These are phyloP conservation scores for Drosophila pseudoobscura DNA, from an alignment of 1,140 invertebrate genomes.

Conservation along the genomic window DNA sequence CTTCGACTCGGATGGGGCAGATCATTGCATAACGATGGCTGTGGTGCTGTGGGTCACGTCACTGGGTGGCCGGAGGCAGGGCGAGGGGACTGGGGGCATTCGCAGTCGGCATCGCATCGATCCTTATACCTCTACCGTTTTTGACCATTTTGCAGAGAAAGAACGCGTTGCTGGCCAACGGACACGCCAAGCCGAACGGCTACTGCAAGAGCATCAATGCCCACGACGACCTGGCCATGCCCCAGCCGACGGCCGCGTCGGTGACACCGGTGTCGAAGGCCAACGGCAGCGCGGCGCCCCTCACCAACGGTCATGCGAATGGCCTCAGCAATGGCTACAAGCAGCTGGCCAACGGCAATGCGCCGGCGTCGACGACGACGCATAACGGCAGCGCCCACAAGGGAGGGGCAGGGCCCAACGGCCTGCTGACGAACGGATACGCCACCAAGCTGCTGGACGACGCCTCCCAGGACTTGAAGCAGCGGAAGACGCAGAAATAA, in stretches of 20 bases:
- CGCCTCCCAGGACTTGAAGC: slow-evolving; percentile 71
- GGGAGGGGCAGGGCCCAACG: slow-evolving; percentile 26
- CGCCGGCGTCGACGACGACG: slow-evolving; percentile 18
- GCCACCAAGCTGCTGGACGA: slow-evolving; percentile 65
- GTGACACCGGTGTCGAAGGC: slow-evolving; percentile 41
- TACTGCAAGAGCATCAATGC: slow-evolving; percentile 77
- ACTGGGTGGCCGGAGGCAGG: background rate
- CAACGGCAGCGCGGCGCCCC: slow-evolving; percentile 46
- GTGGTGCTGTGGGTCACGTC: slow-evolving; percentile 2
- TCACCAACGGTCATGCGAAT: slow-evolving; percentile 62
- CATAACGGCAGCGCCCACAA: slow-evolving; percentile 44
- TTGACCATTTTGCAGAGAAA: slow-evolving; percentile 51
- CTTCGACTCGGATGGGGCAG: background rate
- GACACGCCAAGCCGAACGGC: slow-evolving; percentile 68
- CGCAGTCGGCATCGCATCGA: background rate
- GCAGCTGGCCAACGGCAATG: slow-evolving; percentile 48
- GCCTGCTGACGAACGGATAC: slow-evolving; percentile 45
- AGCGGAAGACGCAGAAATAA: slow-evolving; percentile 80
- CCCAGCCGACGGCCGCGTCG: slow-evolving; percentile 36
- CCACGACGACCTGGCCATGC: slow-evolving; percentile 70
- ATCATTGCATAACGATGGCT: slow-evolving; percentile 47
- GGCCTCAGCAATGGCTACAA: slow-evolving; percentile 67
- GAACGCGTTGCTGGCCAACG: slow-evolving; percentile 57
- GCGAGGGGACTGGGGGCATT: background rate
- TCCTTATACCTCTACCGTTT: background rate